Conservation (phyloP, 2,113 vertebrate species). For the Eolophus roseicapilla region DNA sequence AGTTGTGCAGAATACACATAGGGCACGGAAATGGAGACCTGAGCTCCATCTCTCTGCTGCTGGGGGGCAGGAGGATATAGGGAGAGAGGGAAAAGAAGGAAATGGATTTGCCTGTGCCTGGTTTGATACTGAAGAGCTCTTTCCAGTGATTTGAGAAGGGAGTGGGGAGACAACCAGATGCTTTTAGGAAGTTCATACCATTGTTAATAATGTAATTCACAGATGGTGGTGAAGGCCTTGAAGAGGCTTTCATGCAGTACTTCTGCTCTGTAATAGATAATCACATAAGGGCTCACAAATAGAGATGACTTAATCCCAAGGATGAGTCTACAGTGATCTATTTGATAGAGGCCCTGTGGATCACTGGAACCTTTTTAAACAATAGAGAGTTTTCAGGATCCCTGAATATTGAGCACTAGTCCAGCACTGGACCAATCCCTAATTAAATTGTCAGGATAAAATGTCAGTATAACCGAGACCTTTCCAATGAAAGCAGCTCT, state of each 20-base stretch:
- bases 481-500: background rate
- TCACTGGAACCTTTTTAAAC: background rate
- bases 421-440: background rate
- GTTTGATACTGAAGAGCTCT: background rate
- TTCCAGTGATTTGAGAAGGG: conserved; percentile 40
- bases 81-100: background rate
- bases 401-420: background rate
- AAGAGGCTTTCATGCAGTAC: conserved; percentile 61
- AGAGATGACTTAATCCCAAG: conserved; percentile 59
- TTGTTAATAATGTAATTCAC: conserved; percentile 64
- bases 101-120: background rate
- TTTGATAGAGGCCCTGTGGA: background rate
- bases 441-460: background rate
- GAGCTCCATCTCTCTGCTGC: background rate
- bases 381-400: background rate
- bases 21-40: background rate
- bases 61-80: background rate
- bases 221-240: conserved; percentile 56
- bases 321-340: conserved; percentile 26
- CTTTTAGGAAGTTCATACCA: conserved; percentile 58
- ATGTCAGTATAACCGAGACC: background rate
- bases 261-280: conserved; percentile 36
- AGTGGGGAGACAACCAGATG: conserved; percentile 59
- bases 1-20: background rate
- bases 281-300: conserved; percentile 41